Evolutionary conservation across 1,140 invertebrate species (phyloP), one percentile per base, ranked within the genome.

Genomic region (Armadillidium nasatum): DNA sequence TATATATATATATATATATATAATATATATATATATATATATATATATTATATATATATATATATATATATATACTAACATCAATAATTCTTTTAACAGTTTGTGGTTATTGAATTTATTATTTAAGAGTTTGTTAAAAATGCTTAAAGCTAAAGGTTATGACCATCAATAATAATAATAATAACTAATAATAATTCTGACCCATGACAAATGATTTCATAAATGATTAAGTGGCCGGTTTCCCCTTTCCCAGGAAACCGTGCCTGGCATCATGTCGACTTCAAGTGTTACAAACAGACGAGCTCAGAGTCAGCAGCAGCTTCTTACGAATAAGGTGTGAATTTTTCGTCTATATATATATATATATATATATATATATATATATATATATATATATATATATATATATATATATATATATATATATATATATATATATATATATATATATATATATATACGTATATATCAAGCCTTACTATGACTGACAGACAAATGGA

Each of bases 301-400:
- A 69, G 80, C 80, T 21, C 80, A 81, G 73, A 81, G 80, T 74
- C 78, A 78, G 43, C 80, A 81, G 33, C 80, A 81, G 21, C 76
- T 81, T 46, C 75, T 81, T 19, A 79, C 75, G 54, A 81, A 81
- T 54, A 81, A 81, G 74, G 78, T 79, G 67, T n/a, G 44, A 22
- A 43, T 6, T 33, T 33, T 33, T 33, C 33, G 33, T 33, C 7
- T 60, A 60, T 60, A 60, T 60, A 60, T 60, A 60, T 13, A 60
- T 15, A 60, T 13, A 60, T 15, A 60, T 15, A 60, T 15, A 60
- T 60, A 60, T 15, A 60, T 60, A 60, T 15, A 60, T 60, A 60
- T 15, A 60, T 60, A 60, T 15, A 13, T 60, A 60, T 19, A 60
- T 19, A 60, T 19, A 60, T 15, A 60, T 19, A 60, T 19, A 60